Evolutionary conservation across 2,113 vertebrate genomes (phyloP), one percentile per base, ranked within the genome.

Genomic region (Tetraodon nigroviridis): DNA sequence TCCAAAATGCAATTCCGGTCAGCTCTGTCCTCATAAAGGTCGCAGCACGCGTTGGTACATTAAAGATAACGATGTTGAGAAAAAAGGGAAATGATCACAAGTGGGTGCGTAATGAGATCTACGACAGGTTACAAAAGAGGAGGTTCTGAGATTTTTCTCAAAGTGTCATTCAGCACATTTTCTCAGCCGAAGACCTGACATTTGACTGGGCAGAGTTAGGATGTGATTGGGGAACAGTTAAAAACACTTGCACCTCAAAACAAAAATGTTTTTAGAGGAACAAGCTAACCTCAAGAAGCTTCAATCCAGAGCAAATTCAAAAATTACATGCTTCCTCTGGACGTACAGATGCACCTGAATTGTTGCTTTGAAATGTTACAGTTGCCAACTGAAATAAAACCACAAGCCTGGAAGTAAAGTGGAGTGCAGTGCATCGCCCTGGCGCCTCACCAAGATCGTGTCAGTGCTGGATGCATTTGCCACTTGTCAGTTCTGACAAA

Each of bases 1-100:
- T 83, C 63, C 68, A 81, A 27, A 78, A 69, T 16, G 48, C 8
- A 56, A 45, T 61, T 69, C 17, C 32, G 69, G 78, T 71, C 57
- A 58, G 51, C 69, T 68, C 45, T 32, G 56, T 55, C 58, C 47
- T 71, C 60, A 68, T 41, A 75, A 70, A 84, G 76, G 81, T 80
- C 72, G 65, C 46, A 6, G 29, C 18, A 14, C 27, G 49, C 73
- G 66, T 71, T 68, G 57, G 70, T 58, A 50, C 48, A 24, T 72
- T 63, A 76, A 51, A 51, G 74, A 73, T 54, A 63, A 52, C 56
- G 49, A 64, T 49, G 44, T 45, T 3, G 19, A n/a, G 53, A 65
- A 56, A 68, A 54, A 55, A 69, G 48, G 52, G 64, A n/a, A n/a
- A 45, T n/a, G 50, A 47, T 7, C 24, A 65, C 10, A 22, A 24